These are phyloP conservation scores for Amiota minor DNA, from an alignment of 2,888 invertebrate genomes.

Conservation along the genomic window DNA sequence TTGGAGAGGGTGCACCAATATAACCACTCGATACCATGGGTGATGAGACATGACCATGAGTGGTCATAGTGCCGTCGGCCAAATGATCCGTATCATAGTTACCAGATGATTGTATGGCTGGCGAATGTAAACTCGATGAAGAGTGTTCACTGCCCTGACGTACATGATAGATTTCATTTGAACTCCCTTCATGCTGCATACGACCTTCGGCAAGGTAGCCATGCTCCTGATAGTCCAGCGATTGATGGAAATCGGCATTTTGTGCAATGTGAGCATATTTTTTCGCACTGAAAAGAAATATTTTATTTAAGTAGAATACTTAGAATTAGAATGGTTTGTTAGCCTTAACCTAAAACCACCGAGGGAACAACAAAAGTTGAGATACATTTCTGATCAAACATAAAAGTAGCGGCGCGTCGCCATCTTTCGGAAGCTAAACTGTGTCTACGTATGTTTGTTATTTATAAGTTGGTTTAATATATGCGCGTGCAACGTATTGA, in stretches of 20 bases:
- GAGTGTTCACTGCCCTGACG: slow-evolving; percentile 69
- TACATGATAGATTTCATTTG: slow-evolving; percentile 58
- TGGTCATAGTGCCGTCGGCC: slow-evolving; percentile 45
- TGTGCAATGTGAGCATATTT: slow-evolving; percentile 64
- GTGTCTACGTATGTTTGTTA: slow-evolving; percentile 28
- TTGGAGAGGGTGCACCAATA: slow-evolving; percentile 62
- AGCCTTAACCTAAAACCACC: not conserved
- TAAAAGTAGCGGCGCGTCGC: not conserved
- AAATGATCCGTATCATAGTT: slow-evolving; percentile 59
- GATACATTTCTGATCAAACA: not conserved
- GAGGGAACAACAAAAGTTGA: slow-evolving; percentile 30
- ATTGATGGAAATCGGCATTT: slow-evolving; percentile 63
- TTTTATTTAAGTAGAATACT: not conserved
- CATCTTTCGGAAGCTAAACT: slow-evolving; percentile 50
- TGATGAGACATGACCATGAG: slow-evolving; percentile 52
- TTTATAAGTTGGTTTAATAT: slow-evolving; percentile 65
- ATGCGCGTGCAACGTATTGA: slow-evolving; percentile 61
- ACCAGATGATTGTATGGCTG: slow-evolving; percentile 62
- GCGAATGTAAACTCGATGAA: slow-evolving; percentile 68
- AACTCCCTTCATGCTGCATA: slow-evolving; percentile 58
- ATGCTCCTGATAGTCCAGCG: slow-evolving; percentile 65
- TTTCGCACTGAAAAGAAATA: slow-evolving; percentile 55
- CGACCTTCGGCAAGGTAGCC: slow-evolving; percentile 58
- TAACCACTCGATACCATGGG: slow-evolving; percentile 63
- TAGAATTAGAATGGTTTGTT: slow-evolving; percentile 21